Conservation (phyloP, 2,888 invertebrate species). For the Heliconius cydno region DNA sequence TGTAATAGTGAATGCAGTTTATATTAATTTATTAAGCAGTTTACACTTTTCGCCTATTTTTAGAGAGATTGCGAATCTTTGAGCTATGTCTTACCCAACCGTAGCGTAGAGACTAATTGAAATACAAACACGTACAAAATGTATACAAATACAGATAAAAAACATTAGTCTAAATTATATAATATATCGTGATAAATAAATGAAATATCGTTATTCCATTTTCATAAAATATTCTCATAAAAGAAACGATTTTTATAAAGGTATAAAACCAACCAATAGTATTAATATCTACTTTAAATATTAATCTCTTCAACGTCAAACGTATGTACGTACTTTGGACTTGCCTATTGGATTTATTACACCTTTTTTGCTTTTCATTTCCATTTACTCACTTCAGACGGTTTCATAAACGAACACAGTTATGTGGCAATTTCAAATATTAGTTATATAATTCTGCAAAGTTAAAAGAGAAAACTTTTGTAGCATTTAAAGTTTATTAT, state of each 20-base stretch:
- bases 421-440: constrained; percentile 5
- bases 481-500: not conserved
- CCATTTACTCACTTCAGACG: constrained; percentile 33
- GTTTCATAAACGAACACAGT: constrained; percentile 27
- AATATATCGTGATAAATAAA: constrained; percentile 6
- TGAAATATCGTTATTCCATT: not conserved
- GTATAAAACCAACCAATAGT: constrained; percentile 23
- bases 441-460: too few relatives aligned
- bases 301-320: constrained; percentile 29
- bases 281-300: constrained; percentile 39
- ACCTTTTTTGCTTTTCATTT: constrained; percentile 36
- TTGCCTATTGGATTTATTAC: constrained; percentile 37
- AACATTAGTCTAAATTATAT: not conserved
- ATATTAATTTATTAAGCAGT: too few relatives aligned
- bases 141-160: not conserved
- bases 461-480: constrained; percentile 2
- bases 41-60: too few relatives aligned
- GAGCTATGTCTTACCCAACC: too few relatives aligned
- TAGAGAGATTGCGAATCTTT: too few relatives aligned
- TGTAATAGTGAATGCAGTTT: too few relatives aligned
- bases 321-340: constrained; percentile 20
- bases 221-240: not conserved
- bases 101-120: too few relatives aligned
- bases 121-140: too few relatives aligned
- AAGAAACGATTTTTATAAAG: constrained; percentile 22